Conservation (phyloP, 2,113 vertebrate species). For the Cercocebus atys region DNA sequence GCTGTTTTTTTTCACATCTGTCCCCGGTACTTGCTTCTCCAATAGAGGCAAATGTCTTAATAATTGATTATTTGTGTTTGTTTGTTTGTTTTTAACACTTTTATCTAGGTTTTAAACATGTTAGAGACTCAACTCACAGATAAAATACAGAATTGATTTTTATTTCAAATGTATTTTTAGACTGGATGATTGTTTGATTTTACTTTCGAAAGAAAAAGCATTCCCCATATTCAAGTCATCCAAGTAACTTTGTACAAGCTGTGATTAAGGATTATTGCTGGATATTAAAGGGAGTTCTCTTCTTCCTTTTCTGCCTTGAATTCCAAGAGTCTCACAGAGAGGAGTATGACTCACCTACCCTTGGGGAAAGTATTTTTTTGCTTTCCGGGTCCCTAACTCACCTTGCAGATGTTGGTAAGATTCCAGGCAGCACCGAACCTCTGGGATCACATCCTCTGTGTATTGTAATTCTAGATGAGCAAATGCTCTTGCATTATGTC, state of each 20-base stretch:
- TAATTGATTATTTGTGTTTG: too few species aligned
- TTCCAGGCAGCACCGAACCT: background rate
- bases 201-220: background rate
- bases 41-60: background rate
- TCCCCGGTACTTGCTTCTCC: background rate
- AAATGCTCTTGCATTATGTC: background rate
- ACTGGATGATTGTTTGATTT: background rate
- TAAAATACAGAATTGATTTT: slow-evolving; percentile 25
- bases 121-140: background rate
- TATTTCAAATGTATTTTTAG: slow-evolving; percentile 24
- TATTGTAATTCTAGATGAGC: background rate
- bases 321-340: background rate
- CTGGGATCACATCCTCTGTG: background rate
- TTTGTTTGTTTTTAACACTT: background rate
- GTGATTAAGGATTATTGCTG: background rate
- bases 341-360: background rate
- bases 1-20: background rate
- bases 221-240: background rate
- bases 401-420: background rate
- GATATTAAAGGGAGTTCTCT: background rate
- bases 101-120: background rate
- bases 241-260: background rate
- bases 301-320: background rate
- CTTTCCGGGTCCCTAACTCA: background rate
- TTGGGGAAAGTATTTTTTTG: background rate